Percentiles rank a stretch among this genome's conserved stretches.
Conservation (phyloP, 37 sponge, comb jelly and placozoan genomes). For the Amphimedon queenslandica region DNA sequence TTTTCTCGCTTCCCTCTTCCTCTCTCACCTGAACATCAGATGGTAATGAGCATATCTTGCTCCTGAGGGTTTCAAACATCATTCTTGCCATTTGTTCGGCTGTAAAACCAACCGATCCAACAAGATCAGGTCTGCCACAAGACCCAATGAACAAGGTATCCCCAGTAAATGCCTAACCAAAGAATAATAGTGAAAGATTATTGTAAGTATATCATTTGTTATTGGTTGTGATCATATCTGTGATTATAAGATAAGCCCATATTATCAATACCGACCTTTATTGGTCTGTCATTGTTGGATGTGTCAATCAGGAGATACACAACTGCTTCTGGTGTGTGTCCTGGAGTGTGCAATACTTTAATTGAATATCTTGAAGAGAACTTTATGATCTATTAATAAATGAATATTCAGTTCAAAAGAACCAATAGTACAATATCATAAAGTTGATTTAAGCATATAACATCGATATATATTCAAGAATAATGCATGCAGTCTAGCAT, state of each 20-base stretch:
- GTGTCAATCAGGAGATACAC: conserved; percentile 69
- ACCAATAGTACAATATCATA: no score
- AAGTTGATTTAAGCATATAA: no score
- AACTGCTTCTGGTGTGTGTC: conserved; percentile 88
- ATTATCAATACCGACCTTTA: conserved; percentile 22
- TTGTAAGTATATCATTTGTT: no score
- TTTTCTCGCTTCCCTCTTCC: not conserved
- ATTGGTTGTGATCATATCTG: no score
- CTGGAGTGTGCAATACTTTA: conserved; percentile 70
- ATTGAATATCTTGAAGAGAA: conserved; percentile 58
- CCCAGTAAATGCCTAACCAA: conserved; percentile 78
- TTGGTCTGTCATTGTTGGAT: conserved; percentile 28
- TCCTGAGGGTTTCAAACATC: conserved; percentile 69
- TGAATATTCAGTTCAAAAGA: no score
- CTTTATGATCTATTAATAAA: conserved; percentile 38
- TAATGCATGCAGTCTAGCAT: no score
- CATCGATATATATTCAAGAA: no score
- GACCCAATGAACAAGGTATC: conserved; percentile 94
- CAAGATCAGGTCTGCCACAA: conserved; percentile 87
- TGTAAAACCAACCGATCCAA: conserved; percentile 62
- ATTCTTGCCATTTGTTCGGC: conserved; percentile 73
- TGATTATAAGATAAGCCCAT: no score
- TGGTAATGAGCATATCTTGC: conserved; percentile 63
- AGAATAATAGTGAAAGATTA: not conserved
- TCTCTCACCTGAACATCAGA: conserved; percentile 64